Evolutionary conservation across 2,888 invertebrate species (phyloP).

Genomic region (Leptinotarsa rubiginosa): DNA sequence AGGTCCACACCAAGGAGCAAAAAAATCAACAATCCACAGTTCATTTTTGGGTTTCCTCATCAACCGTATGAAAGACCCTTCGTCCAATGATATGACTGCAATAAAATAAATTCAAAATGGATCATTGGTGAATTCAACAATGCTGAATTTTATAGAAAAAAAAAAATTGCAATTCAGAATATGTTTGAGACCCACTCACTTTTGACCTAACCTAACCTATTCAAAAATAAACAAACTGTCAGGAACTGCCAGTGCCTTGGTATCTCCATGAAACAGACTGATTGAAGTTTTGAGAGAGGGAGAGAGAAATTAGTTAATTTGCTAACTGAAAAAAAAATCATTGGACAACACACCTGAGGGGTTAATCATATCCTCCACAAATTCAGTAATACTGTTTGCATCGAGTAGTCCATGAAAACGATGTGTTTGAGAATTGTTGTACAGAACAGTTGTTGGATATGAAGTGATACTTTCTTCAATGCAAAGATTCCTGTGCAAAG

Average conservation of each 20-base stretch:
- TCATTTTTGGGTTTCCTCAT: slow-evolving; percentile 68
- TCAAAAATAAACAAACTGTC: too few species aligned
- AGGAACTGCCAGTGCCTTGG: too few species aligned
- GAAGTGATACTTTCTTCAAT: slow-evolving; percentile 70
- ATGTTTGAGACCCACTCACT: too few species aligned
- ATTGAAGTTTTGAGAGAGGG: too few species aligned
- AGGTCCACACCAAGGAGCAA: slow-evolving; percentile 81
- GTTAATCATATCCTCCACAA: slow-evolving; percentile 71
- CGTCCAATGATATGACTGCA: slow-evolving; percentile 71
- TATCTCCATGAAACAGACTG: too few species aligned
- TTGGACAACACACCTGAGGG: slow-evolving; percentile 65
- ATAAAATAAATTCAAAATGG: slow-evolving; percentile 5
- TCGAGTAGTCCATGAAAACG: slow-evolving; percentile 73
- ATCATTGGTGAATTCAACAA: too few species aligned
- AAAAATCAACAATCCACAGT: slow-evolving; percentile 79
- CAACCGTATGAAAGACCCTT: slow-evolving; percentile 70
- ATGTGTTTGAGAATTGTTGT: slow-evolving; percentile 70
- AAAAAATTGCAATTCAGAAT: too few species aligned
- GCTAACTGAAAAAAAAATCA: not conserved
- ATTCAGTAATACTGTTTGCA: slow-evolving; percentile 73
- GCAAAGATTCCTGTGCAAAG: slow-evolving; percentile 72
- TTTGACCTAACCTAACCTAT: too few species aligned
- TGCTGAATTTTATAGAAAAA: too few species aligned
- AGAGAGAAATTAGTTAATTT: too few species aligned
- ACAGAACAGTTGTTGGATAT: slow-evolving; percentile 79